These are phyloP conservation scores for Podarcis lilfordi DNA, from an alignment of 2,797 vertebrate species.

Conservation along the genomic window DNA sequence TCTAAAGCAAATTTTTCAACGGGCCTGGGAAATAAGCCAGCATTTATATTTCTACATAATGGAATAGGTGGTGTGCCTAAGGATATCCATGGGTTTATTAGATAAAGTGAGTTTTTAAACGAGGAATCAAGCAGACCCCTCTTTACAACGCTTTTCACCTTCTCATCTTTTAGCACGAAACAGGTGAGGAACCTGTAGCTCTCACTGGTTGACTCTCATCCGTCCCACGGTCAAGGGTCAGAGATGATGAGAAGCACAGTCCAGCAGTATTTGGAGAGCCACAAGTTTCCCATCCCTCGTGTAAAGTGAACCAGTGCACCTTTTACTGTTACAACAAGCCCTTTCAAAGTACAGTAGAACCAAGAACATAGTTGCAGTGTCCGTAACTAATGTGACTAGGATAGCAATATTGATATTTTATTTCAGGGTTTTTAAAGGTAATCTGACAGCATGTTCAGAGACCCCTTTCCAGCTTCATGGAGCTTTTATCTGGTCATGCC, in stretches of 20 bases:
- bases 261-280: not conserved
- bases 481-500: not conserved
- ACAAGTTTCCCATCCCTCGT: not conserved
- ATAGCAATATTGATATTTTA: not conserved
- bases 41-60: not conserved
- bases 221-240: not conserved
- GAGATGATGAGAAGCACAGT: not conserved
- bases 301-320: not conserved
- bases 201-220: not conserved
- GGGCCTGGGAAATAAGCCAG: not conserved
- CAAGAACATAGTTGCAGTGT: not conserved
- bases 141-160: not conserved
- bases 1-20: not conserved
- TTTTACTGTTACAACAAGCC: not conserved
- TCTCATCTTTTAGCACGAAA: not conserved
- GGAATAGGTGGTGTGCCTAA: not conserved
- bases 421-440: not conserved
- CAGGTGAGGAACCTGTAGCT: not conserved
- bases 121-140: not conserved
- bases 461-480: not conserved
- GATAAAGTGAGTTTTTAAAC: not conserved
- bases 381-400: not conserved
- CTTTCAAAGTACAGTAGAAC: not conserved
- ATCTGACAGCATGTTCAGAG: not conserved
- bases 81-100: not conserved